phyloP scores from a whole-genome alignment of 2,113 vertebrate genomes.

The Microtus oregoni region DNA sequence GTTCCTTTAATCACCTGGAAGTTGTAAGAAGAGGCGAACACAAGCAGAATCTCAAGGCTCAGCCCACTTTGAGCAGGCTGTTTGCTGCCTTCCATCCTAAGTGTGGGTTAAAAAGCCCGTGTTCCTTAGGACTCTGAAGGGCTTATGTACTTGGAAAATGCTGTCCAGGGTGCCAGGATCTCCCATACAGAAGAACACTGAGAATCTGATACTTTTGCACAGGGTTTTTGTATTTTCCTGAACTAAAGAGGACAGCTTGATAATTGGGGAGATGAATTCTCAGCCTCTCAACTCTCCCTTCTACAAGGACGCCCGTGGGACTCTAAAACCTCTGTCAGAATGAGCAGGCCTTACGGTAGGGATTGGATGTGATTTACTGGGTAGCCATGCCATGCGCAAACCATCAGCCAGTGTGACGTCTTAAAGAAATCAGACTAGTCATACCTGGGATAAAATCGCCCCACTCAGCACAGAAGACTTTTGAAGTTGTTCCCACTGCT shows the following conservation, averaged over 20 bases:
- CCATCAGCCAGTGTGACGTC: neutral
- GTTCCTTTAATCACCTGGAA: neutral
- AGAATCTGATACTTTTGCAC: neutral
- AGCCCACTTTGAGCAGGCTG: neutral
- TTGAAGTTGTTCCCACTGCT: neutral
- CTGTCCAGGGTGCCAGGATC: neutral
- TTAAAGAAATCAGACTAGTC: constrained; percentile 40
- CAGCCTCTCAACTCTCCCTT: constrained; percentile 24
- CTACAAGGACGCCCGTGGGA: neutral
- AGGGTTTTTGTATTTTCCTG: neutral
- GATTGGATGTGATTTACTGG: neutral
- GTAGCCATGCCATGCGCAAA: neutral
- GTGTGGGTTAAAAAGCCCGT: neutral
- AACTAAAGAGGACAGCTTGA: neutral
- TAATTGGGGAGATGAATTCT: constrained; percentile 2
- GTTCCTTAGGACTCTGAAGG: neutral
- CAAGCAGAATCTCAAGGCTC: neutral
- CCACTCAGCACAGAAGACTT: neutral
- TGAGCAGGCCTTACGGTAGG: neutral
- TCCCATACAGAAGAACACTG: neutral
- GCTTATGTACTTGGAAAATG: neutral
- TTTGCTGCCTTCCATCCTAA: neutral
- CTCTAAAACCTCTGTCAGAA: constrained; percentile 24
- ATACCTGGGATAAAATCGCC: constrained; percentile 52
- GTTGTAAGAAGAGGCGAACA: neutral